Evolutionary conservation across 2,113 vertebrate genomes (phyloP), one percentile per base, ranked within the genome.

Genomic region (Benitochromis conjunctus): DNA sequence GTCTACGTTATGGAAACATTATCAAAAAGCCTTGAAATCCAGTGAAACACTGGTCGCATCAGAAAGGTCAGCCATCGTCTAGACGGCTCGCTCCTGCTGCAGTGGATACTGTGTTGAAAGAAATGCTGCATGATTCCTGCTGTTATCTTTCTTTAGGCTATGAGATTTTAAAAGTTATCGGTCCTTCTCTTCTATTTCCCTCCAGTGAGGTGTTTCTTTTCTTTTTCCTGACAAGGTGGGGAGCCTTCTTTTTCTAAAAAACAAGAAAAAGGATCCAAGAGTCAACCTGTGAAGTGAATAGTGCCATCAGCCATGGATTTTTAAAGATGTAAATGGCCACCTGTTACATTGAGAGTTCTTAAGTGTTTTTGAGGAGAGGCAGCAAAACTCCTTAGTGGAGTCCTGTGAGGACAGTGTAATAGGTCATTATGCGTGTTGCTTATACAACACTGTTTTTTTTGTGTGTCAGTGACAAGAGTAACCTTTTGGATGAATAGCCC

Each of bases 11-110:
- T 83, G 85, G 80, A 85, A 89, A 95, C 88, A 86, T 74, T 86
- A 83, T 74, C 84, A 85, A 81, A 89, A 88, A 88, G 71, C 38
- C 74, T 58, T 51, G 66, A 62, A 87, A 80, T 86, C 54, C 86
- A 51, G 74, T 13, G 19, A 66, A 93, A 88, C 82, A 36, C 78
- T 38, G 71, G 85, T 90, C 51, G 41, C 78, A 74, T 31, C 88
- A 77, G 62, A 95, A 95, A 95, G 93, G 93, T 96, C 94, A 95
- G 10, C 54, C 51, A 6, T 69, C 51, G 87, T 94, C 93, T 91
- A 88, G 92, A 94, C 90, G 36, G 48, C 80, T 85, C 26, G 46
- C 76, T 85, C 56, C 91, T 85, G 79, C 86, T 89, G n/a, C 41
- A 57, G 53, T 84, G 74, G 79, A 62, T 34, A 78, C 80, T 79